Conservation (phyloP, 2,113 vertebrate species). For the Calyptommatus sinebrachiatus region DNA sequence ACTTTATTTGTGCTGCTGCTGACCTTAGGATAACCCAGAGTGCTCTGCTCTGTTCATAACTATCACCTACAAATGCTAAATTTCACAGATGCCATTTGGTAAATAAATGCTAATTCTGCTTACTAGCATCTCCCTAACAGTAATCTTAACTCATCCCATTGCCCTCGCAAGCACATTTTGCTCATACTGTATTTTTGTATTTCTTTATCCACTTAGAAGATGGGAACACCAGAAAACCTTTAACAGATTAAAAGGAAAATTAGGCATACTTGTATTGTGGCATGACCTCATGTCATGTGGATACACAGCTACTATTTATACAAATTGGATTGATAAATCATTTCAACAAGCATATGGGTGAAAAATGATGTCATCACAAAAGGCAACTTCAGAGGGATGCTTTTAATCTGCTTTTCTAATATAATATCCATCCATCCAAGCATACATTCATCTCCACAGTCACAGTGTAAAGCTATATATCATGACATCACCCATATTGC, state of each 20-base stretch:
- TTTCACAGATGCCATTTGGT: not conserved
- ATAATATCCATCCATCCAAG: too few relatives aligned
- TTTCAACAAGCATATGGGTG: too few relatives aligned
- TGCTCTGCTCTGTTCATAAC: conserved; percentile 19
- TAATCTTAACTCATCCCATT: conserved; percentile 34
- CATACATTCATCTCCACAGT: too few relatives aligned
- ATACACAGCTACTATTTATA: too few relatives aligned
- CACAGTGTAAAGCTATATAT: too few relatives aligned
- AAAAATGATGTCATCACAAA: too few relatives aligned
- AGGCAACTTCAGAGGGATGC: too few relatives aligned
- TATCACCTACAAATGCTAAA: not conserved
- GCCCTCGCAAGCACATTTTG: conserved; percentile 38
- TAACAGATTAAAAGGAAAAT: not conserved
- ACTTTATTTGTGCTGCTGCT: conserved; percentile 25
- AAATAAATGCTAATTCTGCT: conserved; percentile 18
- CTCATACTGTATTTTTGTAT: conserved; percentile 7
- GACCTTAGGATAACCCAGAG: conserved; percentile 19
- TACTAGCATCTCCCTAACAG: conserved; percentile 5
- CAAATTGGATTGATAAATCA: too few relatives aligned
- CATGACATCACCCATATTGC: too few relatives aligned
- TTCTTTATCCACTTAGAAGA: conserved; percentile 7
- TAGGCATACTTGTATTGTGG: too few relatives aligned
- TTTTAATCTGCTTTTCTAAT: too few relatives aligned
- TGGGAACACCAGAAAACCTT: not conserved
- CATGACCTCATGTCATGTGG: too few relatives aligned